Percentiles rank a stretch among this genome's conserved stretches.
Evolutionary conservation across 2,888 invertebrate species (phyloP).

Genomic region (Zaprionus lineosus): DNA sequence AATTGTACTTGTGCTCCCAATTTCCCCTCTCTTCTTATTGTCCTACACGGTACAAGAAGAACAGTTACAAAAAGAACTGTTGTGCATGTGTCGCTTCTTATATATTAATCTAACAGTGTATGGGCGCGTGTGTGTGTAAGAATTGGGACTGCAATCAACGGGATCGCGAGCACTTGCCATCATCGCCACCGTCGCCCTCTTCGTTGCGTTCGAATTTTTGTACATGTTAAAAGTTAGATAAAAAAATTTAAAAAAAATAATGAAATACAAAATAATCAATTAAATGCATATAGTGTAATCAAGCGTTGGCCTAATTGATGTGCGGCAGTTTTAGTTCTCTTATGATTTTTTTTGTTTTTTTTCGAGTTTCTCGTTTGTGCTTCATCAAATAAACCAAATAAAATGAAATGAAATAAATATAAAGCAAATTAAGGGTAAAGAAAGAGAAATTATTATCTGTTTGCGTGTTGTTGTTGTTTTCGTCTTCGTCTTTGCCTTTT

Average conservation of each 20-base stretch:
- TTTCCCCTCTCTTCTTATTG: neutral
- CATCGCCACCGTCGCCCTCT: conserved; percentile 14
- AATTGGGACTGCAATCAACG: conserved; percentile 47
- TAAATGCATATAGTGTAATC: conserved; percentile 40
- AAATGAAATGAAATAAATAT: conserved; percentile 22
- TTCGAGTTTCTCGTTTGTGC: conserved; percentile 26
- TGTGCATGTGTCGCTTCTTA: conserved; percentile 34
- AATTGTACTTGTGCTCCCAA: conserved; percentile 3
- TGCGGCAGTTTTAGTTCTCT: conserved; percentile 1
- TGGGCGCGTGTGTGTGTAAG: conserved; percentile 32
- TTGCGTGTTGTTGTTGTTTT: conserved; percentile 28
- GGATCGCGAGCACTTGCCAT: conserved; percentile 32
- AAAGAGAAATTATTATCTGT: conserved; percentile 40
- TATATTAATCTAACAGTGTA: conserved; percentile 3
- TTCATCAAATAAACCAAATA: conserved; percentile 31
- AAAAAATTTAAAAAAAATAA: conserved; percentile 22
- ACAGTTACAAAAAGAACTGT: conserved; percentile 14
- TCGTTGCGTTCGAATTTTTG: conserved; percentile 12
- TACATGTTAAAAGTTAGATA: conserved; percentile 22
- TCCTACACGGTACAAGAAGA: conserved; percentile 4
- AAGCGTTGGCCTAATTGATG: conserved; percentile 42
- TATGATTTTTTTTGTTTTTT: conserved; percentile 21
- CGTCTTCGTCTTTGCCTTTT: conserved; percentile 9
- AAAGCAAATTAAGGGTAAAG: conserved; percentile 7
- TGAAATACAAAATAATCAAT: conserved; percentile 52